Conservation (phyloP, 1,140 invertebrate species). For the Trissolcus basalis region DNA sequence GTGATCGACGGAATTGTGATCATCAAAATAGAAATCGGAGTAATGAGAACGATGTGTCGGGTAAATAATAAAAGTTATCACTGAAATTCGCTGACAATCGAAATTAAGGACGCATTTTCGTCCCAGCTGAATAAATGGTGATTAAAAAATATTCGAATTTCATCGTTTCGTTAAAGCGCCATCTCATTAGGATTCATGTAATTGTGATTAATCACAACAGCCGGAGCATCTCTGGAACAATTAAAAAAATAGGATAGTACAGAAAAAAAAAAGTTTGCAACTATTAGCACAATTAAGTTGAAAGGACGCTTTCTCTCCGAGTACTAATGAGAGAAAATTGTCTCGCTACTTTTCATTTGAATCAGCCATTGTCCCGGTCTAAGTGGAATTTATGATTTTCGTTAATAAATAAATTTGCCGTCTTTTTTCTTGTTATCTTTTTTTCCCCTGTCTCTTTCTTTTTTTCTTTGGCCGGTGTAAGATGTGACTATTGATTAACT, state of each 20-base stretch:
- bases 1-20: too few relatives aligned
- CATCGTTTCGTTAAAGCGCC: not conserved
- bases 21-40: too few relatives aligned
- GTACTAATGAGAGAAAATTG: conserved; percentile 45
- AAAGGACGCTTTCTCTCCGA: conserved; percentile 16
- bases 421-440: not conserved
- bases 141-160: not conserved
- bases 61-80: too few relatives aligned
- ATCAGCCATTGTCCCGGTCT: conserved; percentile 28
- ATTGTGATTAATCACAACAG: conserved; percentile 17
- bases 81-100: not conserved
- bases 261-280: conserved; percentile 18
- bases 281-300: conserved; percentile 43
- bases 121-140: not conserved
- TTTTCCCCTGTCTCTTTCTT: not conserved
- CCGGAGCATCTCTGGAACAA: conserved; percentile 3
- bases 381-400: conserved; percentile 53
- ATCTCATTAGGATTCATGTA: not conserved
- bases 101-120: not conserved
- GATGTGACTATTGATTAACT: not conserved
- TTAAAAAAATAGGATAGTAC: conserved; percentile 14
- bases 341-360: conserved; percentile 43
- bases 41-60: too few relatives aligned
- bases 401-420: conserved; percentile 35
- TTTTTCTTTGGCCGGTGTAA: not conserved